Base-by-base conservation (phyloP, 64 coral and sea anemone species). In the Exaiptasia diaphana region DNA sequence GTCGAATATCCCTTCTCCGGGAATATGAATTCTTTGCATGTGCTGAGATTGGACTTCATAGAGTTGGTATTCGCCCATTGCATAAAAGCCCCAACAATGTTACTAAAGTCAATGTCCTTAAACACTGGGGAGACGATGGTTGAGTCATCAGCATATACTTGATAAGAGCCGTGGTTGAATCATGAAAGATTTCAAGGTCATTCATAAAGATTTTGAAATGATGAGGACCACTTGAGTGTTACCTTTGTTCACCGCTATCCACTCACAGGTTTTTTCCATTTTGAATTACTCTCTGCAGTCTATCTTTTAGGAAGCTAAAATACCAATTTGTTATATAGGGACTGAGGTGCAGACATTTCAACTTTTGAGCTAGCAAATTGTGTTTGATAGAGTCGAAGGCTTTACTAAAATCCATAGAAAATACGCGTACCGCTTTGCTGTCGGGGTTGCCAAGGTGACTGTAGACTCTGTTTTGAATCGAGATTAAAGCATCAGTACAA, bases 401-500 rank as follows among this genome's bases (percentile, higher is more conserved):
- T 25, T 74, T 74, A 45, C 40, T 48, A 28, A 74, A 74, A 29
- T 74, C 70, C 38, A 74, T 74, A 27, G 38, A 38, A 26, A 48
- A 74, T 26, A 74, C 20, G 7, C 70, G 6, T 26, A 74, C 70
- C 5, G 70, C 70, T 23, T 37, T 26, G 31, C 38, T 46, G 31
- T 74, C 70, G 2, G 2, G 15, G 38, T 74, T 13, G 31, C 49
- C 70, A 24, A 74, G 15, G 20, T 37, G 29, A 14, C 5, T 21
- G n/a, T 5, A 3, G n/a, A 8, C 24, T 18, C 25, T 49, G 70
- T 45, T 21, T 25, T 46, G 70, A 27, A 85, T 61, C 45, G 68
- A 36, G 50, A 85, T 35, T 40, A 85, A 59, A 34, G 82, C 82
- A 53, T 85, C 64, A 4, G 82, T 85, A 49, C 70, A 44, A 45